Percentiles rank a stretch among this genome's conserved stretches.
Evolutionary conservation across 2,113 vertebrate genomes (phyloP).

Genomic region (Vidua chalybeata): DNA sequence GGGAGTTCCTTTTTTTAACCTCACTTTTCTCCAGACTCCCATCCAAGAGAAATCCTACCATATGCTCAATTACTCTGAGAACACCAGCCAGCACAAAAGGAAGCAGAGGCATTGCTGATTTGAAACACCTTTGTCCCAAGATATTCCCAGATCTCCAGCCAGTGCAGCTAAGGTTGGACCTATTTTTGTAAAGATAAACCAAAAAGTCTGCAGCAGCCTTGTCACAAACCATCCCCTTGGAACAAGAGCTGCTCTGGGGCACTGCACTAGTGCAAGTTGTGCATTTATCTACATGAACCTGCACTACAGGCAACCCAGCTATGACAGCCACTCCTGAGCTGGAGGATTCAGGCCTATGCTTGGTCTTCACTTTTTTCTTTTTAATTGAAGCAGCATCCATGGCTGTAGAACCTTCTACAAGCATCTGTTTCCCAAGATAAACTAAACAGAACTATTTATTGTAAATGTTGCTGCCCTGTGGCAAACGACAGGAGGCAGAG

Average conservation of each 20-base stretch:
- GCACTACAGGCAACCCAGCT: neutral
- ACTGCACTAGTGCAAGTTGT: neutral
- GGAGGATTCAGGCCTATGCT: neutral
- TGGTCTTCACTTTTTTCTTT: neutral
- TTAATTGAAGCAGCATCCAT: neutral
- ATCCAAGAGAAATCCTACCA: neutral
- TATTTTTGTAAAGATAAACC: neutral
- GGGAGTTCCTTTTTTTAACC: neutral
- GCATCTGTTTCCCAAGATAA: neutral
- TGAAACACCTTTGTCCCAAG: neutral
- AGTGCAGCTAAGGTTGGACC: neutral
- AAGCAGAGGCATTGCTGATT: neutral
- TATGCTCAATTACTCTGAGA: fast-evolving
- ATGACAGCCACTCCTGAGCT: neutral
- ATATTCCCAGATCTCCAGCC: neutral
- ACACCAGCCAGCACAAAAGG: neutral
- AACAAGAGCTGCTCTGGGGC: neutral
- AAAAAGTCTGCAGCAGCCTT: neutral
- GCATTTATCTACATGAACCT: neutral
- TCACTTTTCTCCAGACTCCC: neutral
- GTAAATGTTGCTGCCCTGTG: neutral
- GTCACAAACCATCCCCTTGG: neutral
- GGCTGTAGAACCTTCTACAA: neutral
- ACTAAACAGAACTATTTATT: neutral
- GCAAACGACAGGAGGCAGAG: neutral